Conservation (phyloP, 1,140 invertebrate species). For the Microplitis mediator region DNA sequence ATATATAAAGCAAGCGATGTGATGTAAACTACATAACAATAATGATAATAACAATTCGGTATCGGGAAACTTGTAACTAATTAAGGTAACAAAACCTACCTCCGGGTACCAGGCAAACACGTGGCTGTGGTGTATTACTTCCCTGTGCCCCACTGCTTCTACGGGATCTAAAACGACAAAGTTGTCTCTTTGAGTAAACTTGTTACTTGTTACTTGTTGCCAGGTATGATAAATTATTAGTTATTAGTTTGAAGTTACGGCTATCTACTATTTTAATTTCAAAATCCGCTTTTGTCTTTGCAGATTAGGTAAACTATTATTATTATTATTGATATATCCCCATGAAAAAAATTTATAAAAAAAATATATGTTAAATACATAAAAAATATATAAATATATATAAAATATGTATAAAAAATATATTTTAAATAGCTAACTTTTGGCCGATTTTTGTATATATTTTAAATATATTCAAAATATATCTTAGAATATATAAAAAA, state of each 20-base stretch:
- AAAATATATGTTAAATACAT: no score
- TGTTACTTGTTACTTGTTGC: neutral
- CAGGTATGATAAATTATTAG: neutral
- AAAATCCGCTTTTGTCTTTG: neutral
- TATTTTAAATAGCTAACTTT: no score
- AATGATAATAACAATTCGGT: no score
- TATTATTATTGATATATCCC: no score
- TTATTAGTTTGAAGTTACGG: neutral
- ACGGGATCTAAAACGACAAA: slow-evolving; percentile 68
- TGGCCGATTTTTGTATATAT: no score
- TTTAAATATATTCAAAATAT: no score
- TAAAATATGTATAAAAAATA: no score
- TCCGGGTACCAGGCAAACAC: slow-evolving; percentile 74
- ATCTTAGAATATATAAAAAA: no score
- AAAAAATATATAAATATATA: no score
- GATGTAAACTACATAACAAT: neutral
- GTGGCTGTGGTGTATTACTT: slow-evolving; percentile 72
- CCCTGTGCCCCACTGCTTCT: slow-evolving; percentile 75
- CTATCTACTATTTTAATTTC: neutral
- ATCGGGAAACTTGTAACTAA: neutral
- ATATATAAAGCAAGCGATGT: slow-evolving; percentile 1
- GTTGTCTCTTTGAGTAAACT: neutral
- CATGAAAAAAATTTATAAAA: no score
- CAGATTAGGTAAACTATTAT: no score
- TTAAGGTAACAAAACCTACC: slow-evolving; percentile 53